These are phyloP conservation scores for Trachelus iudaicus DNA, from an alignment of 2,888 invertebrate species.

Conservation along the genomic window DNA sequence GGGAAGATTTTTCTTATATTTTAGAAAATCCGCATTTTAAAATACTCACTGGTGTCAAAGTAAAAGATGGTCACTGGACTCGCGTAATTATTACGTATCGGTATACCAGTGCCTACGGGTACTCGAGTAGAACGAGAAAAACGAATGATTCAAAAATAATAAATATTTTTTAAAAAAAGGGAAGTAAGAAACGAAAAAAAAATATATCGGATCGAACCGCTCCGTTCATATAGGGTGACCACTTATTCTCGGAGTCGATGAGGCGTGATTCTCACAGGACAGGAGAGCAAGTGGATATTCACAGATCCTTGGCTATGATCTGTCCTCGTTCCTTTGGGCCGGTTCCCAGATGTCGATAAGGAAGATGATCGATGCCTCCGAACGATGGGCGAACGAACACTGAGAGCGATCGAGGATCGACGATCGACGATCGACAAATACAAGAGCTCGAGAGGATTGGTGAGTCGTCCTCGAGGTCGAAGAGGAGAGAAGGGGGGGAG, in stretches of 20 bases:
- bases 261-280: conserved; percentile 47
- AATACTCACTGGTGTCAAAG: neutral
- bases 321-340: conserved; percentile 36
- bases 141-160: neutral
- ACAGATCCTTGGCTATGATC: conserved; percentile 53
- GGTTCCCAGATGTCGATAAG: conserved; percentile 61
- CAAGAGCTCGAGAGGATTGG: neutral
- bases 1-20: neutral
- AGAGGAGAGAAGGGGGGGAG: neutral
- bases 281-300: conserved; percentile 23
- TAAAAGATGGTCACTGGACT: neutral
- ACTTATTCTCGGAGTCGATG: conserved; percentile 58
- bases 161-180: neutral
- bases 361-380: conserved; percentile 61
- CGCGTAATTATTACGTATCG: neutral
- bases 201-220: conserved; percentile 7
- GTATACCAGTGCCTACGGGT: neutral
- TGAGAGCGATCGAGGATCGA: neutral
- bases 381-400: neutral
- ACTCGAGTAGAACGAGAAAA: neutral
- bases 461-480: neutral
- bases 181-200: neutral
- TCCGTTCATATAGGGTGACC: conserved; percentile 47
- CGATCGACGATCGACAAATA: neutral
- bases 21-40: neutral